Evolutionary conservation across 1,140 invertebrate species (phyloP).

Genomic region (Hestina assimilis): DNA sequence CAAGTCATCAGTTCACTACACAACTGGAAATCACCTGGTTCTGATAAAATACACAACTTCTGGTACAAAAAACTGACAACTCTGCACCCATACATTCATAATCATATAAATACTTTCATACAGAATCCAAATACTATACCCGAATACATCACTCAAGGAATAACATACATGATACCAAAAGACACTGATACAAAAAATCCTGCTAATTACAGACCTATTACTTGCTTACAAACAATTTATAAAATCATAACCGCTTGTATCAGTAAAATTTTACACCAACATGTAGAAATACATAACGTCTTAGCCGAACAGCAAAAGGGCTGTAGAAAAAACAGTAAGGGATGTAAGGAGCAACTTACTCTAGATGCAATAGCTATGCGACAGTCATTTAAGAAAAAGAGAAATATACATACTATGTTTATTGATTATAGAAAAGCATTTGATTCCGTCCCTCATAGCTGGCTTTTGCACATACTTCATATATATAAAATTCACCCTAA

Average conservation of each 20-base stretch:
- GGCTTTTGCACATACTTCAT: neutral
- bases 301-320: constrained; percentile 25
- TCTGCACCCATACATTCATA: neutral
- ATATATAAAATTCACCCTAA: too few species aligned
- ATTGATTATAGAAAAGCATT: neutral
- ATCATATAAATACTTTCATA: constrained; percentile 5
- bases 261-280: constrained; percentile 13
- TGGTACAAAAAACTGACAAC: constrained; percentile 6
- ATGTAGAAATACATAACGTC: constrained; percentile 4
- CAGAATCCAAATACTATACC: neutral
- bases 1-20: neutral
- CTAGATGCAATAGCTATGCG: neutral
- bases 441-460: neutral
- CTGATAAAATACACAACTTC: constrained; percentile 1
- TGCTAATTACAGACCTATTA: constrained; percentile 14
- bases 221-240: constrained; percentile 19
- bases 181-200: constrained; percentile 4
- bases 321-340: neutral
- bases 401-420: neutral
- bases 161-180: constrained; percentile 17
- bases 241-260: constrained; percentile 21
- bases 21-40: constrained; percentile 8
- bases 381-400: neutral
- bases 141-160: neutral
- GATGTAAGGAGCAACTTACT: neutral